These are phyloP conservation scores for Bungarus multicinctus DNA, from an alignment of 2,113 vertebrate genomes.

Conservation along the genomic window DNA sequence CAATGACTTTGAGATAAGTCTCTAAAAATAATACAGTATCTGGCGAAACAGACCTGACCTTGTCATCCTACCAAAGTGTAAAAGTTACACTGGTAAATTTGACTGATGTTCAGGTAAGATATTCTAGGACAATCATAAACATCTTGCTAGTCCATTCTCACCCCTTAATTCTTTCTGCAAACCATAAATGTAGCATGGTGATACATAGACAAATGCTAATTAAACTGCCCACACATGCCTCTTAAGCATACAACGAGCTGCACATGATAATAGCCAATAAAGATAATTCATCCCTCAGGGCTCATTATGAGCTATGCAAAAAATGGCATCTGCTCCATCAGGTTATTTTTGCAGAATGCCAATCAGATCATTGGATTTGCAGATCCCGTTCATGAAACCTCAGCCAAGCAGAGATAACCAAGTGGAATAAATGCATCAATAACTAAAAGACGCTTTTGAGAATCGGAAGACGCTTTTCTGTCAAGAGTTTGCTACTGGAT, in stretches of 20 bases:
- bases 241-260: background rate
- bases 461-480: constrained; percentile 2
- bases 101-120: constrained; percentile 9
- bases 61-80: background rate
- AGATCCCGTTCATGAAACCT: background rate
- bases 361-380: background rate
- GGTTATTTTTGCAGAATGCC: background rate
- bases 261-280: background rate
- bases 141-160: constrained; percentile 23
- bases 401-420: constrained; percentile 14
- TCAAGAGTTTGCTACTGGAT: constrained; percentile 13
- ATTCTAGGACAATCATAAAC: background rate
- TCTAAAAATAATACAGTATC: background rate
- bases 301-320: background rate
- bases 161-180: background rate
- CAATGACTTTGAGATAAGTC: background rate
- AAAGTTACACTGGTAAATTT: background rate
- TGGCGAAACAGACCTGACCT: background rate
- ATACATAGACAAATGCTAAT: background rate
- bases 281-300: constrained; percentile 8
- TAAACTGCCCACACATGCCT: background rate
- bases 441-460: constrained; percentile 24
- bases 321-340: background rate
- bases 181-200: constrained; percentile 4
- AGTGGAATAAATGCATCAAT: constrained; percentile 32